These are phyloP conservation scores for Drosophila auraria DNA, from an alignment of 1,140 invertebrate genomes.

Conservation along the genomic window DNA sequence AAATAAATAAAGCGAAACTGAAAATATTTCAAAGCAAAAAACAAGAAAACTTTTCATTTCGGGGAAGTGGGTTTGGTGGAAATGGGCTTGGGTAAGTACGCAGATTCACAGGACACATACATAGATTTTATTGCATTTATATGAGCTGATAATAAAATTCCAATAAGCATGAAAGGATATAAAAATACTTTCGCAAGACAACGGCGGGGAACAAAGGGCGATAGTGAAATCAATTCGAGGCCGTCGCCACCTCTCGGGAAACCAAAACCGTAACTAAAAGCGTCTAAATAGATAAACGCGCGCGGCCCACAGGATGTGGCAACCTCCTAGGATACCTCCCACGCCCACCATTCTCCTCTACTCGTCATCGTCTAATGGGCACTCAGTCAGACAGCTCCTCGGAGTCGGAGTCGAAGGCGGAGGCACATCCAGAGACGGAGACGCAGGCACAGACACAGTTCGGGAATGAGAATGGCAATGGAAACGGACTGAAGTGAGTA, in stretches of 20 bases:
- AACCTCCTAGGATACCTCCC: neutral
- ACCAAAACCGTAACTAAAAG: constrained; percentile 74
- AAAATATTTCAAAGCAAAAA: constrained; percentile 75
- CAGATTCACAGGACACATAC: neutral
- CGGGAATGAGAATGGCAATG: constrained; percentile 5
- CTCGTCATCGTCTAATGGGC: constrained; percentile 64
- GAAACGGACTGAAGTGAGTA: constrained; percentile 21
- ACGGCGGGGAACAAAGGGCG: neutral
- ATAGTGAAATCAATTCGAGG: constrained; percentile 64
- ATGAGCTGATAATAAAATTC: constrained; percentile 82
- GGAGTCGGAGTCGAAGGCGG: neutral
- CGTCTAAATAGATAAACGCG: constrained; percentile 77
- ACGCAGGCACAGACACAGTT: neutral
- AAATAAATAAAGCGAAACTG: constrained; percentile 71
- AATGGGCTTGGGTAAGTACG: constrained; percentile 26
- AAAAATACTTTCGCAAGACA: constrained; percentile 74
- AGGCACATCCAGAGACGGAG: neutral
- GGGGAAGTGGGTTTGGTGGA: neutral
- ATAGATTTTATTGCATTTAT: constrained; percentile 75
- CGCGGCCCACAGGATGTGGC: constrained; percentile 29
- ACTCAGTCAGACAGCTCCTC: constrained; percentile 53
- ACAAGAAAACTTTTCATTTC: constrained; percentile 35
- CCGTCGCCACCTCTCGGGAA: constrained; percentile 30
- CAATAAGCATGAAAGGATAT: constrained; percentile 78
- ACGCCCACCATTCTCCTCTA: neutral